These are phyloP conservation scores for Pammene aurita DNA, from an alignment of 2,888 invertebrate genomes.

Conservation along the genomic window DNA sequence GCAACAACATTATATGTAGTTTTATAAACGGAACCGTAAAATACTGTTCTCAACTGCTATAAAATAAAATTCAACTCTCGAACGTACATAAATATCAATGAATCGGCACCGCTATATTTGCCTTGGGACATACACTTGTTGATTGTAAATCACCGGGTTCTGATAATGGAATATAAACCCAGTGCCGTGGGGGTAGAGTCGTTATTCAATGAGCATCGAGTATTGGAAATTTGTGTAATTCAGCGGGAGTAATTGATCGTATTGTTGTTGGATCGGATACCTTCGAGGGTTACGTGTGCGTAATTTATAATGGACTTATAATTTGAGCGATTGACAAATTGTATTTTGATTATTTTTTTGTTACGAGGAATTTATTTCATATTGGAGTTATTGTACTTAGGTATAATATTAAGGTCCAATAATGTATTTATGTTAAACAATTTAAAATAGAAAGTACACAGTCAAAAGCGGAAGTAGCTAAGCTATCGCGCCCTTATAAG, in stretches of 20 bases:
- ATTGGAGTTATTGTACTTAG: background rate
- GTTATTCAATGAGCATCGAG: constrained; percentile 12
- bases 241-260: constrained; percentile 17
- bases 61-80: constrained; percentile 22
- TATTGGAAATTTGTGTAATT: constrained; percentile 30
- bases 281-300: constrained; percentile 1
- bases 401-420: no score
- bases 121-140: constrained; percentile 34
- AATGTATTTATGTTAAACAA: background rate
- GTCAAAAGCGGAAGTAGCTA: no score
- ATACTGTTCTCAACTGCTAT: constrained; percentile 7
- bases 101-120: constrained; percentile 14
- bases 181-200: background rate
- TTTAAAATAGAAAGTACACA: no score
- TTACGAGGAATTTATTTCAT: background rate
- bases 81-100: constrained; percentile 36
- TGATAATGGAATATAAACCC: constrained; percentile 7
- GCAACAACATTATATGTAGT: background rate
- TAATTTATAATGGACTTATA: constrained; percentile 2
- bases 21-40: constrained; percentile 18
- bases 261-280: constrained; percentile 17
- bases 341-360: constrained; percentile 1
- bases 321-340: constrained; percentile 12
- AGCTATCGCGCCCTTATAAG: no score
- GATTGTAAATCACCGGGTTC: constrained; percentile 30